phyloP scores from a whole-genome alignment of 2,888 invertebrate genomes.

The Yponomeuta cagnagella region DNA sequence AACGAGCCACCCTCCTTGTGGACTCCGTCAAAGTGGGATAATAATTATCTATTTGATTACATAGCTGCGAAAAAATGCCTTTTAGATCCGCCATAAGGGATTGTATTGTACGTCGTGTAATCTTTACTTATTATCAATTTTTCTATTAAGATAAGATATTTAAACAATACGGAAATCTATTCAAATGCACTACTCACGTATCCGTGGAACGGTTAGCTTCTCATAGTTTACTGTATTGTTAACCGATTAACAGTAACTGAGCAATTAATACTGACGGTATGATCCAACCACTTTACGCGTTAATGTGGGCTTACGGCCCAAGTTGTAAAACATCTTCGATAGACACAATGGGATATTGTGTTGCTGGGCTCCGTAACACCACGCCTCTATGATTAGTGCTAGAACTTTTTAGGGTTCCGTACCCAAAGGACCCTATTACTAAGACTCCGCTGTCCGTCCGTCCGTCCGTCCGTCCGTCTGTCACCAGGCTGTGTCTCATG shows the following conservation, averaged over 20 bases:
- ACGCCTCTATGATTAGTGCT: background rate
- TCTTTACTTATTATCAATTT: background rate
- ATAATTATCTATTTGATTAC: too few relatives aligned
- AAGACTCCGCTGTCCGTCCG: too few relatives aligned
- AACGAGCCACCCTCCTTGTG: too few relatives aligned
- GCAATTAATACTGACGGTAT: slow-evolving; percentile 5
- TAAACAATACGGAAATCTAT: background rate
- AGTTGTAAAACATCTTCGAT: slow-evolving; percentile 1
- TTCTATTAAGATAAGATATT: background rate
- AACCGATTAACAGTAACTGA: slow-evolving; percentile 27
- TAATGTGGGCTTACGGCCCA: background rate
- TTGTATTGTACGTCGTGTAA: background rate
- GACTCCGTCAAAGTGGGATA: too few relatives aligned
- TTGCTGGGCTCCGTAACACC: background rate
- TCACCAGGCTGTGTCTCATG: too few relatives aligned
- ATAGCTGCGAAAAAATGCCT: too few relatives aligned
- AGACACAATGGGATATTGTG: background rate
- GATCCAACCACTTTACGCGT: background rate
- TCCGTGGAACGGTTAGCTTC: background rate
- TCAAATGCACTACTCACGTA: background rate
- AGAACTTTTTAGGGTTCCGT: background rate
- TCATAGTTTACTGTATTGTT: slow-evolving; percentile 22
- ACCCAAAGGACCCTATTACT: too few relatives aligned
- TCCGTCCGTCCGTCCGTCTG: too few relatives aligned
- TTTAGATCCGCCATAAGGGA: too few relatives aligned